Evolutionary conservation across 2,888 invertebrate species (phyloP).

Genomic region (Siphlonurus alternatus): DNA sequence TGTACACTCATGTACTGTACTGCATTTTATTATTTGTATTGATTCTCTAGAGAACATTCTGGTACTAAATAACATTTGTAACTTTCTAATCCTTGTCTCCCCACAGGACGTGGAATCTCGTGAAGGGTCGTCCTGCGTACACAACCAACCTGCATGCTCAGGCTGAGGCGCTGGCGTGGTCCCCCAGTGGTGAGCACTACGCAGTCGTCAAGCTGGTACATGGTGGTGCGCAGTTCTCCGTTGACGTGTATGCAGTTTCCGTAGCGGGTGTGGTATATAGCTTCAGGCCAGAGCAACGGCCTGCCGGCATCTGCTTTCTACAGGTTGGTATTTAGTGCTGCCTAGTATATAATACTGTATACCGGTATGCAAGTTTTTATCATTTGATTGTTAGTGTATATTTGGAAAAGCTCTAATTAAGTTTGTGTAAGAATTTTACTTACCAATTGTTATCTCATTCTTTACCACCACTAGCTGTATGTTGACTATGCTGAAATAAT

Average conservation of each 20-base stretch:
- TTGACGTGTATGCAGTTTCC: slow-evolving; percentile 68
- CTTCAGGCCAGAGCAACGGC: slow-evolving; percentile 47
- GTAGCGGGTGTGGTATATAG: slow-evolving; percentile 53
- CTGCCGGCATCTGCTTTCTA: slow-evolving; percentile 52
- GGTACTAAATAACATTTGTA: no score
- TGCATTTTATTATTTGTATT: no score
- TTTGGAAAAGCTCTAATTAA: no score
- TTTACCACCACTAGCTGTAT: no score
- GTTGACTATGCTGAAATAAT: no score
- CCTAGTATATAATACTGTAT: background rate
- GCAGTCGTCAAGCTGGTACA: slow-evolving; percentile 51
- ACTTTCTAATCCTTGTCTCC: no score
- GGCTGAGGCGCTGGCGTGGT: slow-evolving; percentile 41
- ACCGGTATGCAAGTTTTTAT: background rate
- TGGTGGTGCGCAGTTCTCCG: slow-evolving; percentile 13
- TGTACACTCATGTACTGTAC: no score
- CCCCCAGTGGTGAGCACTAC: slow-evolving; percentile 59
- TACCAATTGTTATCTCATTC: no score
- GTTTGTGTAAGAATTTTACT: no score
- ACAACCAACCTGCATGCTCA: slow-evolving; percentile 53
- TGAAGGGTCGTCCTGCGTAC: slow-evolving; percentile 81
- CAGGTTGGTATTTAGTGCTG: slow-evolving; percentile 23
- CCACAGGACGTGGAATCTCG: slow-evolving; percentile 74
- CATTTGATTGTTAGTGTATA: no score
- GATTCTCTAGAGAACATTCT: no score